Conservation (phyloP, 2,797 vertebrate genomes). For the Poecilia picta region DNA sequence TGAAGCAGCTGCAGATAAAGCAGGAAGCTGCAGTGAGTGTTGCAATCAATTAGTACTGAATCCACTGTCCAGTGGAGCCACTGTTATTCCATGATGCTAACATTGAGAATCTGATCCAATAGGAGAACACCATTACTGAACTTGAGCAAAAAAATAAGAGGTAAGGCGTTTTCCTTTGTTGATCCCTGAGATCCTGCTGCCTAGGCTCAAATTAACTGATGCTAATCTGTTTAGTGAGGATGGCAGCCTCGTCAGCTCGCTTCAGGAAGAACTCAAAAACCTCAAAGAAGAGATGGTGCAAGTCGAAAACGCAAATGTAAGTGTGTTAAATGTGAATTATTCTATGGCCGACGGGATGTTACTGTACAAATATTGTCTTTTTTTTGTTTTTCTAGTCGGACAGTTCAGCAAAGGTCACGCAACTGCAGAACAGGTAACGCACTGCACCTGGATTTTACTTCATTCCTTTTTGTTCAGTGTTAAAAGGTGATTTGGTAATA, state of each 20-base stretch:
- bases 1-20: constrained; percentile 68
- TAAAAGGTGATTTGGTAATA: not conserved
- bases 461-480: not conserved
- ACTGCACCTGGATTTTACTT: not conserved
- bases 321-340: not conserved
- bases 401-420: constrained; percentile 75
- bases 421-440: constrained; percentile 83
- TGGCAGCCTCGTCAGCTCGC: constrained; percentile 49
- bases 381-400: constrained; percentile 76
- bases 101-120: constrained; percentile 29
- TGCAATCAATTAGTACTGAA: constrained; percentile 7
- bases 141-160: constrained; percentile 62
- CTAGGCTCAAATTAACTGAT: not conserved
- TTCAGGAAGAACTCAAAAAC: constrained; percentile 72
- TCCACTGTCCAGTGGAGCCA: not conserved
- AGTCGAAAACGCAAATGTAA: constrained; percentile 59
- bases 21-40: constrained; percentile 64
- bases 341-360: not conserved
- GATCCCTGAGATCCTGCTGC: not conserved
- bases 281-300: constrained; percentile 71
- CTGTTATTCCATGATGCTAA: not conserved
- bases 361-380: not conserved
- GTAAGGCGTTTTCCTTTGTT: constrained; percentile 31
- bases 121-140: constrained; percentile 64
- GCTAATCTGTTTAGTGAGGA: constrained; percentile 56